Evolutionary conservation across 2,888 invertebrate species (phyloP).

Genomic region (Microplitis deprimator): DNA sequence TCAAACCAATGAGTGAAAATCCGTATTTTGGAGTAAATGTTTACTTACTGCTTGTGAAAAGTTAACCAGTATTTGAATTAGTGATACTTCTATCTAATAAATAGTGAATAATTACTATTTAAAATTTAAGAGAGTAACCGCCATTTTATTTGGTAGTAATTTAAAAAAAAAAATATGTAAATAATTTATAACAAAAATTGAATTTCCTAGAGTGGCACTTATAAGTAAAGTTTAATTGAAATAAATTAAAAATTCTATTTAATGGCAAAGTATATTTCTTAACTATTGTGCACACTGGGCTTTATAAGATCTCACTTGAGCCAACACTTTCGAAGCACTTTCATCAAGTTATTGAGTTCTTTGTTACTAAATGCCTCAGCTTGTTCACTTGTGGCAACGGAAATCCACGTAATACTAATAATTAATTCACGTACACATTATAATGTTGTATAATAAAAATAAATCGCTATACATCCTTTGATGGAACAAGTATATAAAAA

Average conservation of each 20-base stretch:
- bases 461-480: background rate
- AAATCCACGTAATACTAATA: conserved; percentile 2
- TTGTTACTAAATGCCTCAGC: background rate
- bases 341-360: background rate
- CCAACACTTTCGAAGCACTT: background rate
- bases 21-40: too few species aligned
- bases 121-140: too few species aligned
- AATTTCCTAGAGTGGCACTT: background rate
- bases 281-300: background rate
- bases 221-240: background rate
- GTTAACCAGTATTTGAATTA: too few species aligned
- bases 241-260: background rate
- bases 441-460: background rate
- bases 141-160: too few species aligned
- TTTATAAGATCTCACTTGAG: background rate
- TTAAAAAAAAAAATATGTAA: too few species aligned
- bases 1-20: too few species aligned
- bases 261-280: background rate
- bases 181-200: too few species aligned
- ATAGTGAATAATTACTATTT: too few species aligned
- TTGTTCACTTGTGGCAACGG: background rate
- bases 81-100: too few species aligned
- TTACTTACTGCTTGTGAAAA: too few species aligned
- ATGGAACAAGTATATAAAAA: background rate
- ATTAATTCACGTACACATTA: background rate